Evolutionary conservation across 1,140 invertebrate species (phyloP).

Genomic region (Temnothorax longispinosus): DNA sequence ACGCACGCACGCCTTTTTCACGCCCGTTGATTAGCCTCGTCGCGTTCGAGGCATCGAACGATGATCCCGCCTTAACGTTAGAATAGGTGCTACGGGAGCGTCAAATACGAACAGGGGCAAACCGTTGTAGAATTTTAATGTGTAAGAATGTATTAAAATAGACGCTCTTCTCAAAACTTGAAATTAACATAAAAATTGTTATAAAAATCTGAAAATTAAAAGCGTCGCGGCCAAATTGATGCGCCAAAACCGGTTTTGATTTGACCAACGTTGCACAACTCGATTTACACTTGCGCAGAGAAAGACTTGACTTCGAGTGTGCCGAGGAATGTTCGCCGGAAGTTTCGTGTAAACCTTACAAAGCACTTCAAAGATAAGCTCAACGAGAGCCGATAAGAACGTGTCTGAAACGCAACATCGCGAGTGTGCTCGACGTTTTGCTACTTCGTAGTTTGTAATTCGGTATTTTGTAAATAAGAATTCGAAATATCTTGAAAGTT

Average conservation of each 20-base stretch:
- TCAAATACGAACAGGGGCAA: background rate
- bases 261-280: background rate
- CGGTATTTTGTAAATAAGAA: background rate
- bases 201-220: background rate
- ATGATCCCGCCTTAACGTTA: slow-evolving; percentile 11
- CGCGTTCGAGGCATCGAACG: slow-evolving; percentile 14
- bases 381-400: slow-evolving; percentile 49
- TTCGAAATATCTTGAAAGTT: background rate
- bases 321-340: slow-evolving; percentile 23
- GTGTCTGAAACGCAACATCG: slow-evolving; percentile 17
- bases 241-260: background rate
- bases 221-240: background rate
- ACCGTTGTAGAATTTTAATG: background rate
- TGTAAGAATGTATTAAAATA: background rate
- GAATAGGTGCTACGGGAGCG: background rate
- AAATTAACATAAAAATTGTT: background rate
- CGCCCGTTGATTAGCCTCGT: slow-evolving; percentile 56
- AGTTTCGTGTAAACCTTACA: slow-evolving; percentile 57
- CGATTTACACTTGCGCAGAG: background rate
- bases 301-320: background rate
- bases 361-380: slow-evolving; percentile 49
- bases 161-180: background rate
- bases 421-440: background rate
- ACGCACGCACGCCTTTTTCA: slow-evolving; percentile 71
- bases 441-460: background rate